Percentiles rank a stretch among this genome's conserved stretches.
phyloP scores from a whole-genome alignment of 2,113 vertebrate species.

The Seriola rivoliana region DNA sequence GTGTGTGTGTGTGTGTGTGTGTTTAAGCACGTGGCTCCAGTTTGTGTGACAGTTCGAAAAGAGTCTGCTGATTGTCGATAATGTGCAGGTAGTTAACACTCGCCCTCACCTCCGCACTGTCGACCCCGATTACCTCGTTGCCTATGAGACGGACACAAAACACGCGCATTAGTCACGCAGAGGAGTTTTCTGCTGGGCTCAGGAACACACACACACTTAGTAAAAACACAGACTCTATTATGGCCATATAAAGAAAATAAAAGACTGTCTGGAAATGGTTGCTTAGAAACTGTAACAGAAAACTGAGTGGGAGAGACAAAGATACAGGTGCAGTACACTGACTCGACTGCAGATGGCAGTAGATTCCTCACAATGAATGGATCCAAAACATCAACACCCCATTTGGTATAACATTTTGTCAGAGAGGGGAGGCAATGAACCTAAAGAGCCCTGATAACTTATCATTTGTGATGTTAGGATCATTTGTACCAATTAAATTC shows the following conservation, averaged over 20 bases:
- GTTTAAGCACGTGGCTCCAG: conserved; percentile 93
- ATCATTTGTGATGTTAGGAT: neutral
- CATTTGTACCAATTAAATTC: neutral
- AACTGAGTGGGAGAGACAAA: neutral
- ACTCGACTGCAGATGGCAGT: conserved; percentile 52
- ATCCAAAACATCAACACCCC: neutral
- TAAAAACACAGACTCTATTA: conserved; percentile 26
- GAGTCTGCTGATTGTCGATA: conserved; percentile 98
- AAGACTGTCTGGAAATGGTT: conserved; percentile 66
- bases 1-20: neutral
- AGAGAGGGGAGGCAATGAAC: neutral
- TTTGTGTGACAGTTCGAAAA: conserved; percentile 97
- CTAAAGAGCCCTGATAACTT: neutral
- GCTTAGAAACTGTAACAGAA: conserved; percentile 73
- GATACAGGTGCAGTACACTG: conserved; percentile 16
- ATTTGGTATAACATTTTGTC: neutral
- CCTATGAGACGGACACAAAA: conserved; percentile 77
- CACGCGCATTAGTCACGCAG: conserved; percentile 2
- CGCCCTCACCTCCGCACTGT: conserved; percentile 91
- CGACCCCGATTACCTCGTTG: conserved; percentile 89
- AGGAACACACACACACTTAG: neutral
- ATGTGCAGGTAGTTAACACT: conserved; percentile 93
- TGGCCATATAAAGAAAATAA: conserved; percentile 21
- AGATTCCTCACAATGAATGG: conserved; percentile 1
- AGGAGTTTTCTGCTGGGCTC: neutral